Percentiles rank a stretch among this genome's conserved stretches.
phyloP scores from a whole-genome alignment of 2,113 vertebrate genomes.

The Ageneiosus marmoratus region DNA sequence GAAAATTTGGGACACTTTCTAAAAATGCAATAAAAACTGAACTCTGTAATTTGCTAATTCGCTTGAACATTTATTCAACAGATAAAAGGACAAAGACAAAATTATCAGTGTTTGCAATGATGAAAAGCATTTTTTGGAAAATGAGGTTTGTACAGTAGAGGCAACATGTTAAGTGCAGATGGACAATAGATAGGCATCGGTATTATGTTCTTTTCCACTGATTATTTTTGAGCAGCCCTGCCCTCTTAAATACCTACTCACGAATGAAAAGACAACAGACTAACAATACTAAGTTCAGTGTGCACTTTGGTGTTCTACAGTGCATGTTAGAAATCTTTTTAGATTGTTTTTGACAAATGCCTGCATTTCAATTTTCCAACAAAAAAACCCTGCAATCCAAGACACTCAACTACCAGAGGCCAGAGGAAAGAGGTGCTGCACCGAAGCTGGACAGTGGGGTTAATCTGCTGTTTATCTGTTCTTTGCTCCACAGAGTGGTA shows the following conservation, averaged over 20 bases:
- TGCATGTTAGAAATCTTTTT: neutral
- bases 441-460: neutral
- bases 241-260: no score
- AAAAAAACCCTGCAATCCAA: neutral
- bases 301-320: neutral
- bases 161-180: neutral
- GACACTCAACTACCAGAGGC: neutral
- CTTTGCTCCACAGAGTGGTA: constrained; percentile 77
- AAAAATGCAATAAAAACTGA: no score
- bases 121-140: no score
- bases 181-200: neutral
- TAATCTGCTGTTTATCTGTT: constrained; percentile 40
- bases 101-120: no score
- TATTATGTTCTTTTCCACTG: neutral
- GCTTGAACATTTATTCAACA: no score
- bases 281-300: neutral
- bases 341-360: neutral
- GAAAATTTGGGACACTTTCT: no score
- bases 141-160: no score
- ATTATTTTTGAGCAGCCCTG: neutral
- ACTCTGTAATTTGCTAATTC: no score
- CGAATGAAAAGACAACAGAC: neutral
- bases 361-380: neutral
- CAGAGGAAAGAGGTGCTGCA: neutral
- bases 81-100: no score